Conservation (phyloP, 2,797 vertebrate species). For the Siniperca scherzeri region DNA sequence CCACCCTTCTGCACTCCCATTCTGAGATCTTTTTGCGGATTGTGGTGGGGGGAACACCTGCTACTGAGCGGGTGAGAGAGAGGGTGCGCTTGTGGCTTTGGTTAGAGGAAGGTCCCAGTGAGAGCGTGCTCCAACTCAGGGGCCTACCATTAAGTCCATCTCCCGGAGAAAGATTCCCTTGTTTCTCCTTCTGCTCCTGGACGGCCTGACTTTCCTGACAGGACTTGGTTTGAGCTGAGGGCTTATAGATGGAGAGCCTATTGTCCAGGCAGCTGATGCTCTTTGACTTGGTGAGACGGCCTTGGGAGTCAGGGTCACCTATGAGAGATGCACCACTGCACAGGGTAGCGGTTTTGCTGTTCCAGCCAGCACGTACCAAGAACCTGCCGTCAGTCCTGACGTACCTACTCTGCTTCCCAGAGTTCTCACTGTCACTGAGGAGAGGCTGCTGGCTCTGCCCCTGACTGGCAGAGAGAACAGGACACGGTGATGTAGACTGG, state of each 20-base stretch:
- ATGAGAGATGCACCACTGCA: constrained; percentile 81
- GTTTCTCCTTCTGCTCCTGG: constrained; percentile 84
- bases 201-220: constrained; percentile 78
- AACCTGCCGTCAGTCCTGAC: constrained; percentile 86
- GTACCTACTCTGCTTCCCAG: constrained; percentile 84
- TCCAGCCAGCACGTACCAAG: constrained; percentile 87
- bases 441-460: constrained; percentile 87
- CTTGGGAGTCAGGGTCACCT: constrained; percentile 80
- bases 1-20: constrained; percentile 95
- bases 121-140: constrained; percentile 89
- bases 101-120: constrained; percentile 84
- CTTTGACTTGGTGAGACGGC: constrained; percentile 89
- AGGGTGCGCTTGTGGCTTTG: constrained; percentile 86
- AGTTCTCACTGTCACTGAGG: constrained; percentile 90
- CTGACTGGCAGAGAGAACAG: constrained; percentile 87
- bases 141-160: constrained; percentile 84
- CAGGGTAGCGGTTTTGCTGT: constrained; percentile 77
- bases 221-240: constrained; percentile 60
- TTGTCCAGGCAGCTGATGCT: constrained; percentile 93
- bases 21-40: constrained; percentile 97
- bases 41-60: constrained; percentile 87
- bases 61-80: constrained; percentile 84
- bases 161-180: constrained; percentile 66
- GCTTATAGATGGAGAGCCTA: constrained; percentile 89
- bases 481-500: constrained; percentile 91